Conservation (phyloP, 2,113 vertebrate species). For the Tupaia chinensis region DNA sequence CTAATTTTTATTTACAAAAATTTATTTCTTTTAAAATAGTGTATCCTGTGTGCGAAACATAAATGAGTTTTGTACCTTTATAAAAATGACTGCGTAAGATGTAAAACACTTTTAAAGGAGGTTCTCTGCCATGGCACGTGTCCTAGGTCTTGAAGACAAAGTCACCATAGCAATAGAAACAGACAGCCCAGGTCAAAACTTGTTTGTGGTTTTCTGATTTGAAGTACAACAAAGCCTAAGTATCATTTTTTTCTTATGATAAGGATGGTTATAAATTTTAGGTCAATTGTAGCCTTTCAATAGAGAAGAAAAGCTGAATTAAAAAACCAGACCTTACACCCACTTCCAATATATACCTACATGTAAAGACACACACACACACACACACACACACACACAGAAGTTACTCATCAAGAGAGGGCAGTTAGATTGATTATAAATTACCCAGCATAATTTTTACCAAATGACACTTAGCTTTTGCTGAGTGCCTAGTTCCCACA, state of each 20-base stretch:
- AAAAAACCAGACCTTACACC: not conserved
- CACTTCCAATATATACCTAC: not conserved
- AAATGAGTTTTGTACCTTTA: not conserved
- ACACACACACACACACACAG: not conserved
- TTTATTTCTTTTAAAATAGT: constrained; percentile 20
- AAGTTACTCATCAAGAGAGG: constrained; percentile 30
- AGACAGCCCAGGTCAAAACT: not conserved
- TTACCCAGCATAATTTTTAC: not conserved
- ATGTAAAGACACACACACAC: not conserved
- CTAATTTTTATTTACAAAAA: not conserved
- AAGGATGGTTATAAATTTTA: constrained; percentile 31
- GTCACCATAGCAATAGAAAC: not conserved
- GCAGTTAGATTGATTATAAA: constrained; percentile 43
- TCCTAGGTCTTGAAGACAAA: constrained; percentile 16
- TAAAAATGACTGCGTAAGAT: not conserved
- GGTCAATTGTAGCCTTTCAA: not conserved
- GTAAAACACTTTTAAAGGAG: constrained; percentile 37
- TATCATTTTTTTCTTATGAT: not conserved
- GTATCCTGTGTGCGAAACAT: not conserved
- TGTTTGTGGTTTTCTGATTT: constrained; percentile 41
- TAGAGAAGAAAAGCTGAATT: not conserved
- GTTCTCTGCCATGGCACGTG: not conserved
- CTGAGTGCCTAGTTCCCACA: not conserved
- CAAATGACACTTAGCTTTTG: constrained; percentile 47
- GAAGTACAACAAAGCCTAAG: not conserved